Evolutionary conservation across 2,888 invertebrate species (phyloP).

Genomic region (Caradrina kadenii): DNA sequence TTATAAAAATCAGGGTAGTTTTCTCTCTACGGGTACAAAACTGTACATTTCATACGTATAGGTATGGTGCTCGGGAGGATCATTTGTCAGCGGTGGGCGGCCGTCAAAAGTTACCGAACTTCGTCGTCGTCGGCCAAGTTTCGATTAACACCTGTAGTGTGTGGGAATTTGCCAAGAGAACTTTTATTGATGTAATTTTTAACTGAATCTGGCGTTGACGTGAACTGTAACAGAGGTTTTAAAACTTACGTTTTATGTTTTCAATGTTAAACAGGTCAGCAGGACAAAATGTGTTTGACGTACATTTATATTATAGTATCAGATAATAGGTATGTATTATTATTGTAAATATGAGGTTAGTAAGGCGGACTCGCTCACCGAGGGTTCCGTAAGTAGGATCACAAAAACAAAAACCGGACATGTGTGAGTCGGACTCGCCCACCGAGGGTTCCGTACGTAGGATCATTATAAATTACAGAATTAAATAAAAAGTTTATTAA

Average conservation of each 20-base stretch:
- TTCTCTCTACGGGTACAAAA: neutral
- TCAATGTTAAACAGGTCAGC: too few species aligned
- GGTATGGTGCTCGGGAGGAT: slow-evolving; percentile 28
- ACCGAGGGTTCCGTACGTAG: too few species aligned
- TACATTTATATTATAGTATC: too few species aligned
- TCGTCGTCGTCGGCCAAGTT: slow-evolving; percentile 59
- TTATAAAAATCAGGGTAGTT: neutral
- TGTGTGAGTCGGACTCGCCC: too few species aligned
- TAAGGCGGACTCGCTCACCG: too few species aligned
- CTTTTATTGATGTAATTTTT: slow-evolving; percentile 5
- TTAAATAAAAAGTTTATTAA: too few species aligned
- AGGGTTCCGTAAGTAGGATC: too few species aligned
- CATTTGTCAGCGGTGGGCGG: slow-evolving; percentile 62
- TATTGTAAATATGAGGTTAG: too few species aligned
- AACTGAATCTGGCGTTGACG: neutral
- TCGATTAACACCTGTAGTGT: slow-evolving; percentile 77
- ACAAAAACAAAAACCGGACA: too few species aligned
- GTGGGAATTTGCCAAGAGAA: neutral
- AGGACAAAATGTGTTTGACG: too few species aligned
- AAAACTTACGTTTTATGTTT: neutral
- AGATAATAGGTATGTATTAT: too few species aligned
- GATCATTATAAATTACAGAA: too few species aligned
- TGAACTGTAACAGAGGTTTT: neutral
- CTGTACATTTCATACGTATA: neutral
- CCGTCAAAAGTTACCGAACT: slow-evolving; percentile 63